A percentile compares a stretch with the other conserved stretches of the same genome.
Evolutionary conservation across 1,140 invertebrate species (phyloP).

Genomic region (Stegodyphus mimosarum): DNA sequence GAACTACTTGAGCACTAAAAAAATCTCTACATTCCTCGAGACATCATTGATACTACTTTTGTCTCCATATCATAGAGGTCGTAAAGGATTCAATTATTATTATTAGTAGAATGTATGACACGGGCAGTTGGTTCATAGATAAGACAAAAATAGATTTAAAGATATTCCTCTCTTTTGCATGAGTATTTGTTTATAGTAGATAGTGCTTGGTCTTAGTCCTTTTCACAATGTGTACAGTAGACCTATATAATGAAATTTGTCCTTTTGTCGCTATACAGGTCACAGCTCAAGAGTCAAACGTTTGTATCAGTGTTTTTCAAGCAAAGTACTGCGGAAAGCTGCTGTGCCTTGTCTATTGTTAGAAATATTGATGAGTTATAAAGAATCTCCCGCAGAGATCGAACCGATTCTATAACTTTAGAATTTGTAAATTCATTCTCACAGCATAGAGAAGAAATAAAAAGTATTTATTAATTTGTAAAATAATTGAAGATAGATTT

Average conservation of each 20-base stretch:
- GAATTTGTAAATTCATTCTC: constrained; percentile 21
- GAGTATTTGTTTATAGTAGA: constrained; percentile 57
- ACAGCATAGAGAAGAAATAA: no score
- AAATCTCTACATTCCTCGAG: constrained; percentile 47
- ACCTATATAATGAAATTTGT: constrained; percentile 46
- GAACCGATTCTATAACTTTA: neutral
- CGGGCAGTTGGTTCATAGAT: constrained; percentile 48
- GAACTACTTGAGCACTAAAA: constrained; percentile 53
- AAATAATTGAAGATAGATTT: no score
- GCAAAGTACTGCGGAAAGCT: constrained; percentile 49
- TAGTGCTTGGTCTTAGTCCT: constrained; percentile 57
- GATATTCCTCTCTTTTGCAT: constrained; percentile 59
- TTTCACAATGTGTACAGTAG: constrained; percentile 52
- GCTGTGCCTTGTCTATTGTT: constrained; percentile 50
- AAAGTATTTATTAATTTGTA: no score
- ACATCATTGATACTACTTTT: constrained; percentile 59
- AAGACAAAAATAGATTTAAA: constrained; percentile 42
- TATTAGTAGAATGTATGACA: constrained; percentile 30
- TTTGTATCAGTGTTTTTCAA: constrained; percentile 60
- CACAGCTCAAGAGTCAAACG: constrained; percentile 41
- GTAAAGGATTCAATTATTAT: constrained; percentile 36
- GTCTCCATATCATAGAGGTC: constrained; percentile 58
- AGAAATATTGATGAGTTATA: neutral
- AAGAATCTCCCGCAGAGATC: no score
- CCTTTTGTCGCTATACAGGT: constrained; percentile 25